phyloP scores from a whole-genome alignment of 2,888 invertebrate genomes.

The Yponomeuta cagnagella region DNA sequence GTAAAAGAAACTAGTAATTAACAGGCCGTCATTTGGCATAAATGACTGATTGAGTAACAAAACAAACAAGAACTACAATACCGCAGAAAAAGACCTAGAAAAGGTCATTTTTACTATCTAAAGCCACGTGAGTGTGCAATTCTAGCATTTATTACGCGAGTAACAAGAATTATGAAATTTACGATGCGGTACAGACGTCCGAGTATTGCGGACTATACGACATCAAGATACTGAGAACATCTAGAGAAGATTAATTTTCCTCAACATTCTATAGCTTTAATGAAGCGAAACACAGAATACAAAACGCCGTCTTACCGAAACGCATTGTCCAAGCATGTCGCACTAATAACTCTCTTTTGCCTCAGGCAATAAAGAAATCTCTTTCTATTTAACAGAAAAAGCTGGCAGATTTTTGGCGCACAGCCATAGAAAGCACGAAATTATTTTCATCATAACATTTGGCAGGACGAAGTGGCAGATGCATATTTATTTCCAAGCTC shows the following conservation, averaged over 20 bases:
- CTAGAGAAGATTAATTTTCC: neutral
- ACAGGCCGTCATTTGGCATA: too few relatives aligned
- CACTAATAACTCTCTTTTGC: conserved; percentile 14
- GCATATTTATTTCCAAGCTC: neutral
- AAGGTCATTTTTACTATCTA: too few relatives aligned
- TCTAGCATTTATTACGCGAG: too few relatives aligned
- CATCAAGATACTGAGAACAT: too few relatives aligned
- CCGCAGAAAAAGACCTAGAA: too few relatives aligned
- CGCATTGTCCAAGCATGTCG: conserved; percentile 5
- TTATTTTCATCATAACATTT: conserved; percentile 11
- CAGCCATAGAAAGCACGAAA: conserved; percentile 28
- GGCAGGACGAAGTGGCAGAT: conserved; percentile 2
- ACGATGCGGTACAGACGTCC: too few relatives aligned
- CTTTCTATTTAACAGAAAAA: conserved; percentile 13
- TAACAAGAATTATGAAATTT: too few relatives aligned
- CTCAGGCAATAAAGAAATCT: conserved; percentile 7
- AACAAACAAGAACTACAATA: too few relatives aligned
- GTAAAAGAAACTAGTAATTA: too few relatives aligned
- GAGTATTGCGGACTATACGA: too few relatives aligned
- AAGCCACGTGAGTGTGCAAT: too few relatives aligned
- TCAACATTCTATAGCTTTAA: neutral
- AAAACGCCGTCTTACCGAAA: neutral
- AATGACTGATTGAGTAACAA: too few relatives aligned
- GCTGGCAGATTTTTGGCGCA: conserved; percentile 34
- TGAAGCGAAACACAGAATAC: neutral